Evolutionary conservation across 2,113 vertebrate genomes (phyloP).

Genomic region (Aspidoscelis tigris): DNA sequence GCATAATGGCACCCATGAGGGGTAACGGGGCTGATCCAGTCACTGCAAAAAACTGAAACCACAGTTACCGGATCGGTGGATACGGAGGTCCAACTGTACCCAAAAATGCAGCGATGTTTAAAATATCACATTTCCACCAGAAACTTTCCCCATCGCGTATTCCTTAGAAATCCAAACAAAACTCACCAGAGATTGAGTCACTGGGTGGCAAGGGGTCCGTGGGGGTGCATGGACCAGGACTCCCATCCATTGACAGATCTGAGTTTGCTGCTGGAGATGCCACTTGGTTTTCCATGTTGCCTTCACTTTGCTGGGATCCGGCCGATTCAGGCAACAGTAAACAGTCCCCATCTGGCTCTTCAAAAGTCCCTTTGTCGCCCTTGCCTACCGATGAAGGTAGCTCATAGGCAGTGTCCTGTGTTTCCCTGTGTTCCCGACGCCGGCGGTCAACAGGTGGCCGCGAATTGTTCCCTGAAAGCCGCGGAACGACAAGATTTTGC

Average conservation of each 20-base stretch:
- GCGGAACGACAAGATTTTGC: slow-evolving; percentile 37
- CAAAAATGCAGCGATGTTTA: background rate
- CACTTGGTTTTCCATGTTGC: slow-evolving; percentile 37
- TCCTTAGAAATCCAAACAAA: background rate
- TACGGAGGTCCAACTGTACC: too few species aligned
- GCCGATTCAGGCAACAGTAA: slow-evolving; percentile 26
- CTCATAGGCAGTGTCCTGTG: slow-evolving; percentile 18
- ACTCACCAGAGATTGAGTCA: slow-evolving; percentile 32
- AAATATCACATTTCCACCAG: background rate
- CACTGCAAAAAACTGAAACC: too few species aligned
- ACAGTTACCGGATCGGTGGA: too few species aligned
- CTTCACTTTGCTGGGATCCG: slow-evolving; percentile 28
- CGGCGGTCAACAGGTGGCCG: slow-evolving; percentile 26
- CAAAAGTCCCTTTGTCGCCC: slow-evolving; percentile 35
- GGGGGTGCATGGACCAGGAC: slow-evolving; percentile 23
- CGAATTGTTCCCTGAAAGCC: slow-evolving; percentile 31
- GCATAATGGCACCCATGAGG: too few species aligned
- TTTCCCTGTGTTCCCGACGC: slow-evolving; percentile 29
- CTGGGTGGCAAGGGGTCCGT: slow-evolving; percentile 35
- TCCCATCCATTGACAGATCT: slow-evolving; percentile 35
- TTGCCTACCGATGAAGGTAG: background rate
- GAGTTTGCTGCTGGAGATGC: slow-evolving; percentile 31
- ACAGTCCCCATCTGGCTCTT: slow-evolving; percentile 35
- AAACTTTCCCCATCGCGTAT: background rate
- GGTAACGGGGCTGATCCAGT: too few species aligned